Conservation (phyloP, 2,888 invertebrate genomes). For the Tachina fera region DNA sequence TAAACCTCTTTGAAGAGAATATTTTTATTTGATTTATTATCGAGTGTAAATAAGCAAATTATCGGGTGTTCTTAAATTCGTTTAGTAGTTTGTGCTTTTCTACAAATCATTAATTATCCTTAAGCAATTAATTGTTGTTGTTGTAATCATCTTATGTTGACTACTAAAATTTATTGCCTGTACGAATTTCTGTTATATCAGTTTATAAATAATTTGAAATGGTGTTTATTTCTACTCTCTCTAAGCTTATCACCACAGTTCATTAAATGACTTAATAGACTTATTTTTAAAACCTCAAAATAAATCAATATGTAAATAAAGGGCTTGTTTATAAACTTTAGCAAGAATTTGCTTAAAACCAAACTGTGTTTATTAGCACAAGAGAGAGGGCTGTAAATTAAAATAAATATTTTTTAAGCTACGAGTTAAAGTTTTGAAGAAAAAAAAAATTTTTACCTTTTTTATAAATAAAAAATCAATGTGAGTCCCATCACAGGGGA, state of each 20-base stretch:
- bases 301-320: slow-evolving; percentile 13
- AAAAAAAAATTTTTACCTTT: too few relatives aligned
- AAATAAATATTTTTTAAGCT: too few relatives aligned
- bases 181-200: neutral
- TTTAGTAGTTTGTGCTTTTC: slow-evolving; percentile 7
- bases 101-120: slow-evolving; percentile 50
- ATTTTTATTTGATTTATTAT: slow-evolving; percentile 11
- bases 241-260: slow-evolving; percentile 27
- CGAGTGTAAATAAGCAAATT: neutral
- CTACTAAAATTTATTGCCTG: slow-evolving; percentile 48
- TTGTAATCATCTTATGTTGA: slow-evolving; percentile 25
- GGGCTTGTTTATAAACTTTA: too few relatives aligned
- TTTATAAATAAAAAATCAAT: too few relatives aligned
- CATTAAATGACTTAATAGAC: slow-evolving; percentile 53
- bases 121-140: slow-evolving; percentile 9
- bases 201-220: neutral
- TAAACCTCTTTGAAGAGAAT: neutral
- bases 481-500: too few relatives aligned
- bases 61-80: neutral
- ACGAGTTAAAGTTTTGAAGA: too few relatives aligned
- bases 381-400: neutral
- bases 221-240: neutral
- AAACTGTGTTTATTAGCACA: neutral
- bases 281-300: slow-evolving; percentile 47
- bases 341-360: neutral